A percentile compares a stretch with the other conserved stretches of the same genome.
Conservation (phyloP, 2,888 invertebrate species). For the Chrysina gloriosa region DNA sequence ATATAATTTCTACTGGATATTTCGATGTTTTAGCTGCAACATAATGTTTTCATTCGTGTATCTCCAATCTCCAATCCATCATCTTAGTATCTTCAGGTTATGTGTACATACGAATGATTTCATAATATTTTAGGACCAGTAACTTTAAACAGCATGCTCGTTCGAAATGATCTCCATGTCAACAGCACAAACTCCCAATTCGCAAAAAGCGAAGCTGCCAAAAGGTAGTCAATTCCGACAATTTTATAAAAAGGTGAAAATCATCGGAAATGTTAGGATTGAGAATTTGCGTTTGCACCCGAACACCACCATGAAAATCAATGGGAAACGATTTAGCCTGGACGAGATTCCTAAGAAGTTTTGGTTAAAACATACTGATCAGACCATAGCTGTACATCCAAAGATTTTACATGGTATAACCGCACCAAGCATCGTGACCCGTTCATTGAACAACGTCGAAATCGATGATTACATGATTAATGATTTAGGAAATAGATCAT, state of each 20-base stretch:
- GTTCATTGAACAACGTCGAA: slow-evolving; percentile 55
- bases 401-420: slow-evolving; percentile 54
- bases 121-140: slow-evolving; percentile 39
- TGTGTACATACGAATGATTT: not conserved
- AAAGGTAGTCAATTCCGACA: slow-evolving; percentile 58
- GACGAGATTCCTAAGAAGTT: slow-evolving; percentile 51
- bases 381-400: slow-evolving; percentile 57
- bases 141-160: slow-evolving; percentile 14
- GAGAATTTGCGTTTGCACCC: slow-evolving; percentile 52
- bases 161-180: slow-evolving; percentile 11
- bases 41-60: no score
- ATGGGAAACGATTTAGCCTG: slow-evolving; percentile 52
- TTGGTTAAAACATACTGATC: slow-evolving; percentile 60
- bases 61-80: no score
- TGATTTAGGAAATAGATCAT: slow-evolving; percentile 48
- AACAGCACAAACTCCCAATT: not conserved
- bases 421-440: slow-evolving; percentile 55
- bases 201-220: slow-evolving; percentile 51
- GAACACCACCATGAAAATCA: slow-evolving; percentile 51
- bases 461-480: slow-evolving; percentile 57
- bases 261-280: slow-evolving; percentile 58
- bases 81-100: no score
- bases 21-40: no score
- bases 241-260: slow-evolving; percentile 59
- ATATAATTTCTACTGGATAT: not conserved